phyloP scores from a whole-genome alignment of 2,888 invertebrate species.

The Pocota personata region DNA sequence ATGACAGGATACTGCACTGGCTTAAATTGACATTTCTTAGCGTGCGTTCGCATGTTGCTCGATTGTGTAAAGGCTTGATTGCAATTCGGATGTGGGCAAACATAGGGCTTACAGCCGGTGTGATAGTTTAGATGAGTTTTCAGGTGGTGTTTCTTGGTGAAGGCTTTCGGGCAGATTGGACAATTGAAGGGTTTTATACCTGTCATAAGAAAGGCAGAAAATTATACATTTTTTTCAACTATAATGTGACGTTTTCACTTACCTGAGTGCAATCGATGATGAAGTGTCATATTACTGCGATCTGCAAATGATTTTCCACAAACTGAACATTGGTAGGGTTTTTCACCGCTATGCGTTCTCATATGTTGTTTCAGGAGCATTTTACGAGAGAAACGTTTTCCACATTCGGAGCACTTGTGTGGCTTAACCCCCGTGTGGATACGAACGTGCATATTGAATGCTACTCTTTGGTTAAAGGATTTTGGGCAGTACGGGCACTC shows the following conservation, averaged over 20 bases:
- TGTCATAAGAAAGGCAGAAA: slow-evolving; percentile 75
- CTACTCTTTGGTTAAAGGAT: slow-evolving; percentile 93
- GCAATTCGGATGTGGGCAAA: slow-evolving; percentile 87
- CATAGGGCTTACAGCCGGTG: slow-evolving; percentile 91
- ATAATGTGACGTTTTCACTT: not conserved
- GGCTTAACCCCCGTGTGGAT: slow-evolving; percentile 93
- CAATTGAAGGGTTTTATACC: slow-evolving; percentile 91
- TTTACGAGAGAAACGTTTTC: slow-evolving; percentile 92
- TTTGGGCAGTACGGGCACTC: slow-evolving; percentile 92
- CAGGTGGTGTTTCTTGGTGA: slow-evolving; percentile 93
- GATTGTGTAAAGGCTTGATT: slow-evolving; percentile 92
- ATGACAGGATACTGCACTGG: slow-evolving; percentile 77
- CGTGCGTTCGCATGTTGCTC: slow-evolving; percentile 93
- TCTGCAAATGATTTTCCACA: slow-evolving; percentile 93
- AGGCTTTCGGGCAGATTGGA: slow-evolving; percentile 86
- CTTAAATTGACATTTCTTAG: slow-evolving; percentile 87
- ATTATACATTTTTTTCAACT: not conserved
- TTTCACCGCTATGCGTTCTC: slow-evolving; percentile 91
- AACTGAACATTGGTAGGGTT: slow-evolving; percentile 91
- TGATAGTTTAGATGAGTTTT: slow-evolving; percentile 94
- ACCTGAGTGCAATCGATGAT: slow-evolving; percentile 91
- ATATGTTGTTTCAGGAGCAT: slow-evolving; percentile 93
- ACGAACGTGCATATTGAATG: slow-evolving; percentile 93
- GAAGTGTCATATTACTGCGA: slow-evolving; percentile 92
- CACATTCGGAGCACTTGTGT: slow-evolving; percentile 90